These are phyloP conservation scores for Cinclus mexicanus DNA, from an alignment of 2,113 vertebrate genomes.

Conservation along the genomic window DNA sequence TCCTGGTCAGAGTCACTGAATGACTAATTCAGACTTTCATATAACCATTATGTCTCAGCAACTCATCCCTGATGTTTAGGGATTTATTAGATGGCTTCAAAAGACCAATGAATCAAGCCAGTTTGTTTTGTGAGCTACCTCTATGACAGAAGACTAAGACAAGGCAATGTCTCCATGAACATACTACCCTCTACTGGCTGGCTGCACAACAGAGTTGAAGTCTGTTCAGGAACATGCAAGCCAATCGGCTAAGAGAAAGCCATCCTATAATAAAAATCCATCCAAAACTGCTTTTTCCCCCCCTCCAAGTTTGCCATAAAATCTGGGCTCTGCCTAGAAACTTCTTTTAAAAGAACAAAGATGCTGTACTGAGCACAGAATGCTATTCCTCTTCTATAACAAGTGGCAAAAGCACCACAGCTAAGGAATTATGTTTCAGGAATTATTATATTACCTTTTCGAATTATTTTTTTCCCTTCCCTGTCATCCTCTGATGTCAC, in stretches of 20 bases:
- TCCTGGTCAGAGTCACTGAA: background rate
- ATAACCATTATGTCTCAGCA: background rate
- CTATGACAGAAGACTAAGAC: background rate
- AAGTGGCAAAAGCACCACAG: background rate
- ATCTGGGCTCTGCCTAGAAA: background rate
- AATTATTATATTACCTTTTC: background rate
- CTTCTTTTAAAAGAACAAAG: background rate
- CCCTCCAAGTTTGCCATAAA: background rate
- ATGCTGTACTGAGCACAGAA: background rate
- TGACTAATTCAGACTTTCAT: background rate
- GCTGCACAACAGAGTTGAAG: rapidly evolving
- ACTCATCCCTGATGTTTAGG: background rate
- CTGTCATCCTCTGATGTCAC: background rate
- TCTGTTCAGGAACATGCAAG: background rate
- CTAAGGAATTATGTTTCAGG: background rate
- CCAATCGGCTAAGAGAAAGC: background rate
- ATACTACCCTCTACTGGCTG: background rate
- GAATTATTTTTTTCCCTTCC: background rate
- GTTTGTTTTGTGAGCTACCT: background rate
- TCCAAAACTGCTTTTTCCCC: background rate
- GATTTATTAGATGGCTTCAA: background rate
- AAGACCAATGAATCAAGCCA: background rate
- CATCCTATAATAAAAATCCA: background rate
- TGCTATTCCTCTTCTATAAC: background rate
- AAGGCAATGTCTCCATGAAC: background rate